A percentile compares a stretch with the other conserved stretches of the same genome.
Conservation (phyloP, 2,888 invertebrate species). For the Alloplasta piceator region DNA sequence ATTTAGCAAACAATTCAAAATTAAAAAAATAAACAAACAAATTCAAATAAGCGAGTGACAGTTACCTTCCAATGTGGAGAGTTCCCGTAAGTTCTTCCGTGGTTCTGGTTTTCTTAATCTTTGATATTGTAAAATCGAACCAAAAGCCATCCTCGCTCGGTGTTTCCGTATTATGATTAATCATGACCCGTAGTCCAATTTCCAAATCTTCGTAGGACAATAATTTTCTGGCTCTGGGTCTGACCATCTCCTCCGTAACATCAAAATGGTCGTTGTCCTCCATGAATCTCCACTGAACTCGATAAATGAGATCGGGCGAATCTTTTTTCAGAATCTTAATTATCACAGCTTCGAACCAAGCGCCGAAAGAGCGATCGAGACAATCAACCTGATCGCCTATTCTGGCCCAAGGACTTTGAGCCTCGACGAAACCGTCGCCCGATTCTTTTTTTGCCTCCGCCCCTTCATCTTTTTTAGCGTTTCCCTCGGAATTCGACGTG, state of each 20-base stretch:
- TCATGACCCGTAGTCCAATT: constrained; percentile 87
- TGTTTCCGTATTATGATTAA: constrained; percentile 90
- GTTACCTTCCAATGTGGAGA: constrained; percentile 84
- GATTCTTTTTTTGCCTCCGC: constrained; percentile 52
- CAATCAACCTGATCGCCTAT: constrained; percentile 89
- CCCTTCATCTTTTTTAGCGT: constrained; percentile 1
- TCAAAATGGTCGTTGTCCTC: constrained; percentile 82
- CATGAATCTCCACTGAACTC: constrained; percentile 80
- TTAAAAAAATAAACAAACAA: neutral
- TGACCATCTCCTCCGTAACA: constrained; percentile 84
- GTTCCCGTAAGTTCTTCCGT: constrained; percentile 85
- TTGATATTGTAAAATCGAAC: constrained; percentile 86
- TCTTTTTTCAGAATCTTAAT: constrained; percentile 84
- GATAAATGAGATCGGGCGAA: constrained; percentile 70
- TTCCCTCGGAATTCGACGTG: constrained; percentile 33
- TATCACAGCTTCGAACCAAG: constrained; percentile 90
- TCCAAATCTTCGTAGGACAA: constrained; percentile 85
- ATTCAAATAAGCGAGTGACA: neutral
- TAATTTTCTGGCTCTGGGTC: constrained; percentile 87
- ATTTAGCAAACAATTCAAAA: too few relatives aligned
- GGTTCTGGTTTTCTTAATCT: constrained; percentile 83
- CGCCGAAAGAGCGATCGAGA: constrained; percentile 86
- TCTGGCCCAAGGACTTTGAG: constrained; percentile 84
- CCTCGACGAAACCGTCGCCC: constrained; percentile 78
- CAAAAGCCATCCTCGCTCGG: constrained; percentile 89